Percentiles rank a stretch among this genome's conserved stretches.
Conservation (phyloP, 1,140 invertebrate genomes). For the Vanessa atalanta region DNA sequence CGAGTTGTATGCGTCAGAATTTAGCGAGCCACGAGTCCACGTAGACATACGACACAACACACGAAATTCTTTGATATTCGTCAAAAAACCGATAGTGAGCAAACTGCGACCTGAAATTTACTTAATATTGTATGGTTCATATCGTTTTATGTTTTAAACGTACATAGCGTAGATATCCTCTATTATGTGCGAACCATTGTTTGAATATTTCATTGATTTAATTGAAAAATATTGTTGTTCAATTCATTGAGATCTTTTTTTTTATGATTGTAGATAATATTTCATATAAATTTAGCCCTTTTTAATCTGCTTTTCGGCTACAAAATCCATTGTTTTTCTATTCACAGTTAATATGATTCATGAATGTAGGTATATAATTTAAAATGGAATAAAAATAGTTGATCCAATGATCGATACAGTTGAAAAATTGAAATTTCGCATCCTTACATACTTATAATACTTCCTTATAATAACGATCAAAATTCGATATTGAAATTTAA, state of each 20-base stretch:
- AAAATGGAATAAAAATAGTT: no score
- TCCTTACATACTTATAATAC: no score
- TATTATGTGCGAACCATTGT: not conserved
- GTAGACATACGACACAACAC: slow-evolving; percentile 12
- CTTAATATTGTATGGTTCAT: not conserved
- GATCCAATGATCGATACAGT: no score
- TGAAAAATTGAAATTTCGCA: no score
- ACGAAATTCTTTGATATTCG: slow-evolving; percentile 25
- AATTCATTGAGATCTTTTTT: not conserved
- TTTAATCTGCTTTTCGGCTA: no score
- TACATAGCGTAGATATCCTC: not conserved
- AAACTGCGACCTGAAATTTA: not conserved
- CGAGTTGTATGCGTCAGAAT: slow-evolving; percentile 15
- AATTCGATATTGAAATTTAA: no score
- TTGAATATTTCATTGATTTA: not conserved
- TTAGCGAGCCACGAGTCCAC: slow-evolving; percentile 11
- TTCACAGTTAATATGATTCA: no score
- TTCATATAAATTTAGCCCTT: no score
- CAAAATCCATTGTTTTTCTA: no score
- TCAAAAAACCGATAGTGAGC: slow-evolving; percentile 15
- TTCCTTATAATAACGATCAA: no score
- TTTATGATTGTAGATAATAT: not conserved
- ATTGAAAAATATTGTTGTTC: not conserved
- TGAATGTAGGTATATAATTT: no score
- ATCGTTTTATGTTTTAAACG: not conserved